phyloP scores from a whole-genome alignment of 2,888 invertebrate genomes.

The Anodontia alba region DNA sequence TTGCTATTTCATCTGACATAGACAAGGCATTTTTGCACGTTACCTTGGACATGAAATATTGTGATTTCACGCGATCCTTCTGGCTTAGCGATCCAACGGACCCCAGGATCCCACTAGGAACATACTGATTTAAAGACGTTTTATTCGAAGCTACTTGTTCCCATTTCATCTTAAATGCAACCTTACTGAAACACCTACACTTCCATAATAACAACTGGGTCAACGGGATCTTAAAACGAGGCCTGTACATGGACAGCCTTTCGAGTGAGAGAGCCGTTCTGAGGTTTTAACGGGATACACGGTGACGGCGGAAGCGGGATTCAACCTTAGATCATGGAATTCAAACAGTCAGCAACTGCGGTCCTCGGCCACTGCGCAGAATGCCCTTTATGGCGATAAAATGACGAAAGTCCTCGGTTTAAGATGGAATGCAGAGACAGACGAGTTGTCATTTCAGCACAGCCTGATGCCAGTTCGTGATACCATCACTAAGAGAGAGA shows the following conservation, averaged over 20 bases:
- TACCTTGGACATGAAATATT: constrained; percentile 24
- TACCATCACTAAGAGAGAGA: constrained; percentile 27
- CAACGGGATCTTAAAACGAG: constrained; percentile 3
- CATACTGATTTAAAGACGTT: constrained; percentile 34
- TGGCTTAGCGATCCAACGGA: constrained; percentile 41
- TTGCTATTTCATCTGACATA: constrained; percentile 41
- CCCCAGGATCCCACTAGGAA: constrained; percentile 18
- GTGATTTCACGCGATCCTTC: constrained; percentile 41
- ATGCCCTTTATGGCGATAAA: constrained; percentile 2
- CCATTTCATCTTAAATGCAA: constrained; percentile 40
- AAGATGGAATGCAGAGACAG: constrained; percentile 16
- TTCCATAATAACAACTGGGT: background rate
- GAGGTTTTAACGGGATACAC: constrained; percentile 21
- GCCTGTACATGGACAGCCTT: constrained; percentile 33
- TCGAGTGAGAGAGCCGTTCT: constrained; percentile 7
- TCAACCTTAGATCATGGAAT: constrained; percentile 45
- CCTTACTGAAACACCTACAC: constrained; percentile 24
- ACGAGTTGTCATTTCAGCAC: background rate
- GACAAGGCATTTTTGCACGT: constrained; percentile 52
- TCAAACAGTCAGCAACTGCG: constrained; percentile 29
- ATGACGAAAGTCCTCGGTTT: constrained; percentile 24
- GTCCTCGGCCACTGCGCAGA: background rate
- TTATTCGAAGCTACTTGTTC: constrained; percentile 42
- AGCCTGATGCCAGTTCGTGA: background rate
- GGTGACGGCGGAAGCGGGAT: constrained; percentile 25